phyloP scores from a whole-genome alignment of 2,113 vertebrate species.

The Carollia perspicillata region DNA sequence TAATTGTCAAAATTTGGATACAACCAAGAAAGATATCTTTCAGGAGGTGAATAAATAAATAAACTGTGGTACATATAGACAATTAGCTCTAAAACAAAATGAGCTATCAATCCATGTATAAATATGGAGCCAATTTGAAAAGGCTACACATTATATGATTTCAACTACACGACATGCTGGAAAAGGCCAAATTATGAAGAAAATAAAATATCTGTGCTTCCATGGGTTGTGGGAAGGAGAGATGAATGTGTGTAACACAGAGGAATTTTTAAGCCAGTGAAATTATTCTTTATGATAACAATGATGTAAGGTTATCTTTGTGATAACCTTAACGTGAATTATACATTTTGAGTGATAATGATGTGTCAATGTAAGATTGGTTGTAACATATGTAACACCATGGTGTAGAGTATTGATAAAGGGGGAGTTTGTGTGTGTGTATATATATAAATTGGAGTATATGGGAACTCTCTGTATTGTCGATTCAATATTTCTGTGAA shows the following conservation, averaged over 20 bases:
- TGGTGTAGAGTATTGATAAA: not conserved
- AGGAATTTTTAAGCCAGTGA: not conserved
- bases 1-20: not conserved
- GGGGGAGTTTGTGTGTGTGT: not conserved
- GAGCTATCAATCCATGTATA: not conserved
- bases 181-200: not conserved
- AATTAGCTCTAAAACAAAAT: not conserved
- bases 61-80: not conserved
- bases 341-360: not conserved
- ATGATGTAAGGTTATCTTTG: too few species aligned
- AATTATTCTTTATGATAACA: not conserved
- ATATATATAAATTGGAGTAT: not conserved
- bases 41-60: not conserved
- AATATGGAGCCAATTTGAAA: not conserved
- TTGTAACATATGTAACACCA: not conserved
- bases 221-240: not conserved
- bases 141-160: not conserved
- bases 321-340: not conserved
- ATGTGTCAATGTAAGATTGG: not conserved
- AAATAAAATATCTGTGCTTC: not conserved
- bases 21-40: not conserved
- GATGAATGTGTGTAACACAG: not conserved
- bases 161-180: not conserved
- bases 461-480: not conserved
- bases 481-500: not conserved